phyloP scores from a whole-genome alignment of 30 jellyfish, hydroid and myxozoan genomes.

The Catostylus mosaicus region DNA sequence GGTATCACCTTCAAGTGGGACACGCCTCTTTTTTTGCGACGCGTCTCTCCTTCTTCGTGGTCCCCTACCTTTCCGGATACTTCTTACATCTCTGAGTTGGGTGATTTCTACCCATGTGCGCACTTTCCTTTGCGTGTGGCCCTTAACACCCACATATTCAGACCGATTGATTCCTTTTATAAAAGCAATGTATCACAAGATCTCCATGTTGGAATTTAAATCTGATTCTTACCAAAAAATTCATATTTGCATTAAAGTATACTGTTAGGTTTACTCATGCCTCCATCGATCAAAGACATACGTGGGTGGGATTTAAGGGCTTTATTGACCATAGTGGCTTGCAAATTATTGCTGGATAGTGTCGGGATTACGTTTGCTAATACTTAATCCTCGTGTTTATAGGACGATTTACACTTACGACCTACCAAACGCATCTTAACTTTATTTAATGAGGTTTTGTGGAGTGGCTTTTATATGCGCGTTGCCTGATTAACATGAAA shows the following conservation, averaged over 20 bases:
- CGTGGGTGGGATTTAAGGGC: constrained; percentile 13
- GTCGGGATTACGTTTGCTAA: not conserved
- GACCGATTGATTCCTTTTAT: too few species aligned
- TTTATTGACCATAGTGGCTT: not conserved
- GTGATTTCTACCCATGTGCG: too few species aligned
- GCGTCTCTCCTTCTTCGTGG: too few species aligned
- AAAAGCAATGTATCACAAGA: not conserved
- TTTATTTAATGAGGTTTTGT: not conserved
- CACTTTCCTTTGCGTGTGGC: too few species aligned
- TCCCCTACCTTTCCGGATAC: too few species aligned
- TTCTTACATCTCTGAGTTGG: too few species aligned
- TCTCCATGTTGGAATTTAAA: not conserved
- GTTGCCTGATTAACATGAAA: not conserved
- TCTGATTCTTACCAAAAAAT: too few species aligned
- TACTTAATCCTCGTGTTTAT: constrained; percentile 1
- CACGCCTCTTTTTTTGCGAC: too few species aligned
- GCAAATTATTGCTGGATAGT: constrained; percentile 1
- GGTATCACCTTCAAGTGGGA: too few species aligned
- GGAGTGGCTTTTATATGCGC: not conserved
- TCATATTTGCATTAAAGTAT: not conserved
- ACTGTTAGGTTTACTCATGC: not conserved
- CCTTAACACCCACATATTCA: too few species aligned
- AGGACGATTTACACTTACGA: not conserved
- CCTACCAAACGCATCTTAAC: not conserved
- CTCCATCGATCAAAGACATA: not conserved